Conservation (phyloP, 1,140 invertebrate genomes). For the Augochlora pura region DNA sequence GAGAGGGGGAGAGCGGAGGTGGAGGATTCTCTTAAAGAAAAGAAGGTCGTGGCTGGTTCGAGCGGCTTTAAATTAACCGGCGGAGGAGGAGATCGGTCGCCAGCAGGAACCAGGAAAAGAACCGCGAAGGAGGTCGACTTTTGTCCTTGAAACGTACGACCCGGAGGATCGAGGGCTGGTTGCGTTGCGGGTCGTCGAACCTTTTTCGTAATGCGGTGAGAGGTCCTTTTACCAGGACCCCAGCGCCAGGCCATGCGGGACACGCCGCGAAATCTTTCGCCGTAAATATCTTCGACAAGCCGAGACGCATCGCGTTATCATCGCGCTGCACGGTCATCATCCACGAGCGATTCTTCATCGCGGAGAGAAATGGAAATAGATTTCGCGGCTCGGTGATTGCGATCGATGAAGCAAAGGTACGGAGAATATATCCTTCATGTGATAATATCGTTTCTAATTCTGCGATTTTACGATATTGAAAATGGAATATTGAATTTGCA, state of each 20-base stretch:
- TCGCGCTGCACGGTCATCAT: no score
- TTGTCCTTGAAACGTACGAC: conserved; percentile 61
- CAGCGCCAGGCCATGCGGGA: background rate
- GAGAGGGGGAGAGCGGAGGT: background rate
- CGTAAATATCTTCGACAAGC: conserved; percentile 32
- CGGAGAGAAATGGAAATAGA: no score
- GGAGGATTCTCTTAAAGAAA: conserved; percentile 33
- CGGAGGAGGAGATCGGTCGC: conserved; percentile 22
- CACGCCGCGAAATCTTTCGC: conserved; percentile 32
- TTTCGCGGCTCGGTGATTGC: no score
- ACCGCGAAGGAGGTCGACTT: conserved; percentile 60
- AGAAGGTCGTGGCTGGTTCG: conserved; percentile 40
- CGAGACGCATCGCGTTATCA: conserved; percentile 11
- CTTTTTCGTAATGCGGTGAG: conserved; percentile 16
- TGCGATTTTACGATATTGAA: no score
- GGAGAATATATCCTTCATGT: no score
- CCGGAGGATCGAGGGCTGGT: conserved; percentile 23
- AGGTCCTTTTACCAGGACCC: conserved; percentile 33
- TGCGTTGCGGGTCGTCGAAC: conserved; percentile 52
- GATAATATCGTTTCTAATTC: no score
- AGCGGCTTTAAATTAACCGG: conserved; percentile 54
- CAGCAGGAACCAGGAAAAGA: conserved; percentile 60
- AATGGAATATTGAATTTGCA: no score
- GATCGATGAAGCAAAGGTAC: no score
- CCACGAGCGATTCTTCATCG: no score